These are phyloP conservation scores for Nannoperca obscura DNA, from an alignment of 2,797 vertebrate species.

Conservation along the genomic window DNA sequence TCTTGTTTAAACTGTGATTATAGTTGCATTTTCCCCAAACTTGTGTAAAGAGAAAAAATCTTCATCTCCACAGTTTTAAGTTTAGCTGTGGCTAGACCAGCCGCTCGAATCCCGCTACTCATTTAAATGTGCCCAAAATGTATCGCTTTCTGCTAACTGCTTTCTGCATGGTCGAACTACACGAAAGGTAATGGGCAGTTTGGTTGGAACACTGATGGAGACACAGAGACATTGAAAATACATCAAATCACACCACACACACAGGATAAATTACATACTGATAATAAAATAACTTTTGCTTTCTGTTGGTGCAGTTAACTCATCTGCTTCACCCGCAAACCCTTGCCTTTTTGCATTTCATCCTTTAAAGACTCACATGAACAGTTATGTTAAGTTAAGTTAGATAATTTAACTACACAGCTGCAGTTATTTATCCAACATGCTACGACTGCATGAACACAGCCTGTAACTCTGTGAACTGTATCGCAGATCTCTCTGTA, in stretches of 20 bases:
- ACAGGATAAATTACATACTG: neutral
- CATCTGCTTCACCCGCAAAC: no score
- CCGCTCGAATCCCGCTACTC: no score
- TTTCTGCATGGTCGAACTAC: no score
- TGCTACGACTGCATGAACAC: neutral
- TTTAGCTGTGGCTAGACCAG: no score
- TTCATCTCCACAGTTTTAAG: neutral
- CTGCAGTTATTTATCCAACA: slow-evolving; percentile 3
- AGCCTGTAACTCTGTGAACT: neutral
- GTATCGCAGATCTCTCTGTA: neutral
- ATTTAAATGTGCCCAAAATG: no score
- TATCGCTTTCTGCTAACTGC: no score
- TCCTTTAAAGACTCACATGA: neutral
- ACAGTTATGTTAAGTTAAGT: neutral
- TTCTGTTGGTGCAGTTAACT: no score
- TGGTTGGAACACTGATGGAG: neutral
- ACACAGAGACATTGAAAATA: neutral
- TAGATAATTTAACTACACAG: neutral
- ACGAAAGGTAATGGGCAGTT: no score
- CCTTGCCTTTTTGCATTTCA: neutral
- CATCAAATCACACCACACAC: neutral
- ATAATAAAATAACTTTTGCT: neutral
- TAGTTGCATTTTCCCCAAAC: no score
- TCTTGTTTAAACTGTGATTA: no score
- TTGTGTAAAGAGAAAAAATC: neutral